Conservation (phyloP, 1,140 invertebrate species). For the Calliphora vicina region DNA sequence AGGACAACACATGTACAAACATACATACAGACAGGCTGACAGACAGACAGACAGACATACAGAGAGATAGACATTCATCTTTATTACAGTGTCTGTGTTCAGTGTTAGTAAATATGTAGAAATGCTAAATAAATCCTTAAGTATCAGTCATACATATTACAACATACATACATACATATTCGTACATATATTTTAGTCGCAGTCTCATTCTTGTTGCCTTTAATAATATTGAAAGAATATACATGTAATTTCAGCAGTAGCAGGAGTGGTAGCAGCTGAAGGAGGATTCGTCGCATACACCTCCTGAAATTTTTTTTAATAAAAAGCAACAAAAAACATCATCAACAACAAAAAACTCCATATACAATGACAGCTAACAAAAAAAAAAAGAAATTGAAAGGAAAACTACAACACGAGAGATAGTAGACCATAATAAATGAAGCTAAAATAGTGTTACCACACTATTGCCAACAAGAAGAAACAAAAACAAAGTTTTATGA, state of each 20-base stretch:
- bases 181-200: not conserved
- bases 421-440: slow-evolving; percentile 27
- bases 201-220: not conserved
- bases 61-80: not conserved
- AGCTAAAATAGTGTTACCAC: slow-evolving; percentile 21
- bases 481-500: not conserved
- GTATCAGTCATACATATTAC: not conserved
- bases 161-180: not conserved
- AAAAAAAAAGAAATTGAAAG: not conserved
- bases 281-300: not conserved
- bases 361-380: not conserved
- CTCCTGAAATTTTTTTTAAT: not conserved
- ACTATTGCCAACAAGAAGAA: not conserved
- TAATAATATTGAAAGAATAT: not conserved
- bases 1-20: not conserved
- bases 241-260: not conserved
- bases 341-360: not conserved
- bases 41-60: not conserved
- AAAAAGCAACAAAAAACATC: not conserved
- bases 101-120: not conserved
- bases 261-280: not conserved
- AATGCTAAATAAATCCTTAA: not conserved
- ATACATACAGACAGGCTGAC: not conserved
- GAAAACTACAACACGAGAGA: not conserved
- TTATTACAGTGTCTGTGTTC: not conserved